Evolutionary conservation across 2,888 invertebrate genomes (phyloP).

Genomic region (Erpobdella octoculata): DNA sequence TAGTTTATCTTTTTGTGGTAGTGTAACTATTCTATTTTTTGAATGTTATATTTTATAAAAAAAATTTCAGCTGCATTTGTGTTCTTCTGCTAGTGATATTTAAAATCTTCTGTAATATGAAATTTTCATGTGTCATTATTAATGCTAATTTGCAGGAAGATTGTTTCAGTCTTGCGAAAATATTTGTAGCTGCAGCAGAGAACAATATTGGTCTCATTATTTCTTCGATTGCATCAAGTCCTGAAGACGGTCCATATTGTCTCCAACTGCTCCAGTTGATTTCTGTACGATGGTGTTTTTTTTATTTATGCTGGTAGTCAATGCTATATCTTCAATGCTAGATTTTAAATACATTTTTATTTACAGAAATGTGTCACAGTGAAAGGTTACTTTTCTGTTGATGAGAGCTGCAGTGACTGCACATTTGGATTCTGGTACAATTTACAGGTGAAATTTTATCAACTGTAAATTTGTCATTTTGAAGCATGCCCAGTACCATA

Average conservation of each 20-base stretch:
- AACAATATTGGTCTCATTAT: neutral
- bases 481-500: neutral
- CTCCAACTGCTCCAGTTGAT: neutral
- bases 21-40: too few species aligned
- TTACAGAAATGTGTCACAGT: slow-evolving; percentile 66
- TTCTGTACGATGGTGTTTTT: neutral
- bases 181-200: slow-evolving; percentile 4
- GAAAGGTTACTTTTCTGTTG: slow-evolving; percentile 75
- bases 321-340: neutral
- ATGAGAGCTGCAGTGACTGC: slow-evolving; percentile 76
- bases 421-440: slow-evolving; percentile 86
- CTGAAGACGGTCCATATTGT: neutral
- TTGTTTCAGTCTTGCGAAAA: neutral
- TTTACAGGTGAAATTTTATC: slow-evolving; percentile 62
- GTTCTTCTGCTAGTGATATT: too few species aligned
- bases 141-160: neutral
- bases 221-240: neutral
- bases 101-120: too few species aligned
- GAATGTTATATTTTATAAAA: too few species aligned
- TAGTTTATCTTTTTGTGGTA: too few species aligned
- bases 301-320: neutral
- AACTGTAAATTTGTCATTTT: neutral
- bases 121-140: too few species aligned
- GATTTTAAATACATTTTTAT: neutral
- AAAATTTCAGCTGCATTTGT: too few species aligned